phyloP scores from a whole-genome alignment of 2,888 invertebrate genomes.

The Abrostola tripartita region DNA sequence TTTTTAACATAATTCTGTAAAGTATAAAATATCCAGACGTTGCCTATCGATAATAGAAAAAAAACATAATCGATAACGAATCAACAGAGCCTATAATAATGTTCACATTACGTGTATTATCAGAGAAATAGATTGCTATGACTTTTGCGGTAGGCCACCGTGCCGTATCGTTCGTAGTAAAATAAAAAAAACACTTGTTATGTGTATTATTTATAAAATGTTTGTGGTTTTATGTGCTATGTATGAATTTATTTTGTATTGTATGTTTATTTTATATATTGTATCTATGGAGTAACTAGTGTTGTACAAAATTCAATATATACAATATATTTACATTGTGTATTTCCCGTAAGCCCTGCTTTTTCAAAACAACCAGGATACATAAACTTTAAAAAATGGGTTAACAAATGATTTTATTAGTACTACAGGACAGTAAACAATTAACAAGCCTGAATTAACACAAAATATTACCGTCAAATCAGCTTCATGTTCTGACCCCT shows the following conservation, averaged over 20 bases:
- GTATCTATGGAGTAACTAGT: no score
- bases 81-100: slow-evolving; percentile 35
- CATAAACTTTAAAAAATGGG: no score
- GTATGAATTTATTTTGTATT: slow-evolving; percentile 22
- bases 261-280: no score
- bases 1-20: not conserved
- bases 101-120: slow-evolving; percentile 22
- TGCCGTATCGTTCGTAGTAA: slow-evolving; percentile 13
- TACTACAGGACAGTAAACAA: no score
- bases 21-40: not conserved
- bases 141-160: slow-evolving; percentile 48
- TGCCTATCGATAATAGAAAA: slow-evolving; percentile 8
- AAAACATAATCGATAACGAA: slow-evolving; percentile 25
- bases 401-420: no score
- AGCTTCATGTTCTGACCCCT: no score
- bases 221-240: slow-evolving; percentile 18
- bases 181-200: slow-evolving; percentile 19
- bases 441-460: no score
- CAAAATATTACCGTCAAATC: no score
- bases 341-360: no score
- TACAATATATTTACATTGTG: no score
- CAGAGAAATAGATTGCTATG: slow-evolving; percentile 50
- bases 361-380: slow-evolving; percentile 1
- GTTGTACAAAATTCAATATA: no score
- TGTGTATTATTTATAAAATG: slow-evolving; percentile 11